These are phyloP conservation scores for Diabrotica balteata DNA, from an alignment of 2,888 invertebrate genomes.

Conservation along the genomic window DNA sequence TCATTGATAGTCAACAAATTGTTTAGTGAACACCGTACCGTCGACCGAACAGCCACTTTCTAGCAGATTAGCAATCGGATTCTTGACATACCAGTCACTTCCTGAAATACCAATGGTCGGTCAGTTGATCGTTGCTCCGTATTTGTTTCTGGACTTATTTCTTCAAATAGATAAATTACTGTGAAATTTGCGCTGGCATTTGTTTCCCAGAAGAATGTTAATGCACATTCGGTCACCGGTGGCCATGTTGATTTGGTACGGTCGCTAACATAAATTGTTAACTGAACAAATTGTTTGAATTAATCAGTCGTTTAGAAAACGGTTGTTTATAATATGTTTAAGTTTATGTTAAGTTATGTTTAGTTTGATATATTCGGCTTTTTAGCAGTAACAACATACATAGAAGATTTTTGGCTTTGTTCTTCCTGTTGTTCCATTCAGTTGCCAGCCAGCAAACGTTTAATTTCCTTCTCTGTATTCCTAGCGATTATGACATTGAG, in stretches of 20 bases:
- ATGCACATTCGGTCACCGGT: constrained; percentile 9
- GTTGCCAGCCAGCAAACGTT: too few species aligned
- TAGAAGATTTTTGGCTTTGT: too few species aligned
- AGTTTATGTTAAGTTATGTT: too few species aligned
- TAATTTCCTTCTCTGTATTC: too few species aligned
- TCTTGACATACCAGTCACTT: constrained; percentile 25
- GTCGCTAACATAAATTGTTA: not conserved
- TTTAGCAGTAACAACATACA: too few species aligned
- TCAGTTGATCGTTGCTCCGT: constrained; percentile 18
- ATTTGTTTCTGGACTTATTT: constrained; percentile 27
- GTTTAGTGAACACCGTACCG: not conserved
- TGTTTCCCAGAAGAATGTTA: constrained; percentile 22
- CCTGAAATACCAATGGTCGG: constrained; percentile 29
- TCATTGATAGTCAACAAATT: too few species aligned
- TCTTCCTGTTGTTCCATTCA: too few species aligned
- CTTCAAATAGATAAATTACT: constrained; percentile 29
- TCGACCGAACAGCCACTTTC: not conserved
- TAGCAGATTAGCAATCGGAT: constrained; percentile 20
- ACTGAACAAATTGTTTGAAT: not conserved
- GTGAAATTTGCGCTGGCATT: constrained; percentile 14
- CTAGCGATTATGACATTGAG: too few species aligned
- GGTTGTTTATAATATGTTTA: too few species aligned
- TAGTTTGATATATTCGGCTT: too few species aligned
- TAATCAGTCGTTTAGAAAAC: too few species aligned
- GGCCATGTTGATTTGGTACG: not conserved